These are phyloP conservation scores for Dicerorhinus sumatrensis DNA, from an alignment of 2,113 vertebrate species.

Conservation along the genomic window DNA sequence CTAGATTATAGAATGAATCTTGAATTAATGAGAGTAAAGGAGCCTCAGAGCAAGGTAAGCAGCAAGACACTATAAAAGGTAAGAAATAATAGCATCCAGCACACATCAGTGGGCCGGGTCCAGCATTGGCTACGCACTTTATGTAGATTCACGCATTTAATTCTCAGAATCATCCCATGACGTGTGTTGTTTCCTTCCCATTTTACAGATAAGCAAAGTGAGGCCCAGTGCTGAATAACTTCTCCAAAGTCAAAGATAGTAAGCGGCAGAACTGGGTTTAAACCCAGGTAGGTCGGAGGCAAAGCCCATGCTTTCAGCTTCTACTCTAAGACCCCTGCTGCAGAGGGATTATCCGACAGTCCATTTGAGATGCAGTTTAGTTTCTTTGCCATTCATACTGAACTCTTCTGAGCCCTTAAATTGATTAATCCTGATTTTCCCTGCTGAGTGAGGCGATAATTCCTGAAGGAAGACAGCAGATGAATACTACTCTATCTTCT, in stretches of 20 bases:
- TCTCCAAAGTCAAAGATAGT: background rate
- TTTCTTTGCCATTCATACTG: background rate
- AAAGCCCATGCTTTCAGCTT: background rate
- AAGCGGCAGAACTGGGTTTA: background rate
- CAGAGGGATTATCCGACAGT: background rate
- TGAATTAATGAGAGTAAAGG: background rate
- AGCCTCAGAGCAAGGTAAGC: background rate
- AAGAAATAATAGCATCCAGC: background rate
- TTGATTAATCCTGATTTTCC: background rate
- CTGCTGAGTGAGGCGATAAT: background rate
- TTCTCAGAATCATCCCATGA: conserved; percentile 15
- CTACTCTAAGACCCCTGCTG: background rate
- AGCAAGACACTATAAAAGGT: background rate
- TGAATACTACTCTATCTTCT: background rate
- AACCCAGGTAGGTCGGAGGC: background rate
- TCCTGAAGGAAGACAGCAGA: background rate
- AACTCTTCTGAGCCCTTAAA: background rate
- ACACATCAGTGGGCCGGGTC: background rate
- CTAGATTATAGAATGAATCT: background rate
- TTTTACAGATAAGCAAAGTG: background rate
- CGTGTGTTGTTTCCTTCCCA: background rate
- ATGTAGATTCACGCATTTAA: background rate
- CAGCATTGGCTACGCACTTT: background rate
- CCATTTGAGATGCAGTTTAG: background rate
- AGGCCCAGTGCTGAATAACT: background rate